These are phyloP conservation scores for Pelobates fuscus DNA, from an alignment of 2,113 vertebrate species.

Conservation along the genomic window DNA sequence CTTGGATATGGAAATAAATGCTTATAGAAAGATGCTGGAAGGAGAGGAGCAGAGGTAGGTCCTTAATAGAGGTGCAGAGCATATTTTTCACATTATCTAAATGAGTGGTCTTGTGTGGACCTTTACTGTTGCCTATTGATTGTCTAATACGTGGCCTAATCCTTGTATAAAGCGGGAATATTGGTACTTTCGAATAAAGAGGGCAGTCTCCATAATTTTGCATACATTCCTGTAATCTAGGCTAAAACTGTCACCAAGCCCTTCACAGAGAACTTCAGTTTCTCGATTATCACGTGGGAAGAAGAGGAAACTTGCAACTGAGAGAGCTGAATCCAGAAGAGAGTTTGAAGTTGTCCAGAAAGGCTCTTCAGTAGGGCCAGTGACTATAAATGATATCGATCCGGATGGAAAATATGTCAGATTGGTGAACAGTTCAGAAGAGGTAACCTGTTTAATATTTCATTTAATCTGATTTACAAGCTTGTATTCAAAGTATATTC, in stretches of 20 bases:
- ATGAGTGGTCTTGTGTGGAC: no score
- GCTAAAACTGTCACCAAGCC: constrained; percentile 72
- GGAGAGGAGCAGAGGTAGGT: constrained; percentile 81
- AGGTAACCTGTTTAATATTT: constrained; percentile 56
- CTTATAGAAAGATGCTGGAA: constrained; percentile 85
- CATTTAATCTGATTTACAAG: no score
- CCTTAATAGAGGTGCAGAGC: background rate
- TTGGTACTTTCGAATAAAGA: no score
- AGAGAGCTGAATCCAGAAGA: constrained; percentile 42
- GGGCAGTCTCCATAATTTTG: no score
- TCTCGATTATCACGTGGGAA: constrained; percentile 61
- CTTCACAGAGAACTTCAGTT: constrained; percentile 51
- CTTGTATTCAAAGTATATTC: no score
- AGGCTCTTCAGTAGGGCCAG: constrained; percentile 55
- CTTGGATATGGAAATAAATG: constrained; percentile 83
- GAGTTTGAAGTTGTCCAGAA: constrained; percentile 67
- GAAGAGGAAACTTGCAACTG: constrained; percentile 73
- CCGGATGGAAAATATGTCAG: constrained; percentile 72
- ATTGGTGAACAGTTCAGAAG: constrained; percentile 74
- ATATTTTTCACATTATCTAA: no score
- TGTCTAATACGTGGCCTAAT: no score
- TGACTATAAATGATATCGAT: constrained; percentile 78
- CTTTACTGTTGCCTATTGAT: no score
- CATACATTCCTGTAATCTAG: constrained; percentile 56
- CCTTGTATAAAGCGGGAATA: no score